These are phyloP conservation scores for Euphydryas editha DNA, from an alignment of 2,888 invertebrate species.

Conservation along the genomic window DNA sequence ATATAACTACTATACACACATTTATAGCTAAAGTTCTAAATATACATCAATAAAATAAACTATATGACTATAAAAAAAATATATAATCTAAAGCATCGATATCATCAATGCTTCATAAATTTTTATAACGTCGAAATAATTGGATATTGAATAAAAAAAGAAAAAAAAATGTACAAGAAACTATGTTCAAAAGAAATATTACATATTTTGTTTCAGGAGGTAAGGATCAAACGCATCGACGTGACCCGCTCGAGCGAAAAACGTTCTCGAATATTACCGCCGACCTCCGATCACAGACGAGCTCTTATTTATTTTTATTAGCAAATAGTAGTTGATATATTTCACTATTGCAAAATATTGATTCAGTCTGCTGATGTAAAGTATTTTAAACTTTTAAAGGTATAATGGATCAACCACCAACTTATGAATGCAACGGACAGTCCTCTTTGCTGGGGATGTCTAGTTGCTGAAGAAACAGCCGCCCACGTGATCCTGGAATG, in stretches of 20 bases:
- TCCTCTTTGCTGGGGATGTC: no score
- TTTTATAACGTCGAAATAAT: conserved; percentile 3
- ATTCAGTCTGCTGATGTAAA: no score
- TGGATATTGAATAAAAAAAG: not conserved
- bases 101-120: not conserved
- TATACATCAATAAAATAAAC: no score
- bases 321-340: not conserved
- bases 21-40: no score
- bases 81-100: not conserved
- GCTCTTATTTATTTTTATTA: not conserved
- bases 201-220: conserved; percentile 4
- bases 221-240: not conserved
- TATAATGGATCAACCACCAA: no score
- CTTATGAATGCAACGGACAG: no score
- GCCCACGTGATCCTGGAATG: no score
- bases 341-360: no score
- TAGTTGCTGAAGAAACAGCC: no score
- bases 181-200: not conserved
- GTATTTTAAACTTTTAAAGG: no score
- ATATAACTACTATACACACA: no score
- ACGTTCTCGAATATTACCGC: not conserved
- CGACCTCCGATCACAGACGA: not conserved
- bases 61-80: no score
- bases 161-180: not conserved
- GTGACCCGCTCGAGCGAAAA: not conserved